phyloP scores from a whole-genome alignment of 2,888 invertebrate genomes.

The Falcaria lacertinaria region DNA sequence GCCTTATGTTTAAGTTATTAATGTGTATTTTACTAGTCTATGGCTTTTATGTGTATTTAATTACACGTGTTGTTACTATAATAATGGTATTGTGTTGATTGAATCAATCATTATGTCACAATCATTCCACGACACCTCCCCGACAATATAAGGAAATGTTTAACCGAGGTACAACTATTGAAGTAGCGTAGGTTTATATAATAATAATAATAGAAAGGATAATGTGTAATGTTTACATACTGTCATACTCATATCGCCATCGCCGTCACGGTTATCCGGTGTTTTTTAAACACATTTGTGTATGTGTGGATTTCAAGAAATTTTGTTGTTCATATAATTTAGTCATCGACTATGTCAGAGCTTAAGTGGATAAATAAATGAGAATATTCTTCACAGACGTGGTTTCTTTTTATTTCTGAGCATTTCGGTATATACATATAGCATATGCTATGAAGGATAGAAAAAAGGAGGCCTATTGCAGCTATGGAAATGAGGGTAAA shows the following conservation, averaged over 20 bases:
- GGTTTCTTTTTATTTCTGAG: conserved; percentile 68
- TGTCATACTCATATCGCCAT: conserved; percentile 31
- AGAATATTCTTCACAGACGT: conserved; percentile 67
- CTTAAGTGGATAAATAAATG: conserved; percentile 65
- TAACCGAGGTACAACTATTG: conserved; percentile 55
- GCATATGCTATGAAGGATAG: conserved; percentile 11
- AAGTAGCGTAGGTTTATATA: conserved; percentile 42
- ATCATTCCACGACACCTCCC: conserved; percentile 29
- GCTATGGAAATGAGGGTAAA: background rate
- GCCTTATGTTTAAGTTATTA: conserved; percentile 34
- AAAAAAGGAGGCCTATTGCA: background rate
- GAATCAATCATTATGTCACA: conserved; percentile 29
- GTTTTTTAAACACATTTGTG: conserved; percentile 11
- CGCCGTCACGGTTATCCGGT: conserved; percentile 15
- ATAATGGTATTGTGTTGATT: conserved; percentile 33
- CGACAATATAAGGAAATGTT: conserved; percentile 53
- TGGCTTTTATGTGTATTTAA: conserved; percentile 31
- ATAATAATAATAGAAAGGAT: conserved; percentile 24
- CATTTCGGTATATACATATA: conserved; percentile 18
- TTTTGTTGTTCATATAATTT: conserved; percentile 46
- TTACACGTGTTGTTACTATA: conserved; percentile 35
- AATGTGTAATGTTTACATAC: conserved; percentile 31
- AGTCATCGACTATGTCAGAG: conserved; percentile 49
- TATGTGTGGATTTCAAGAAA: conserved; percentile 6
- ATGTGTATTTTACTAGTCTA: conserved; percentile 46